Conservation (phyloP, 2,113 vertebrate species). For the rat (Rattus norvegicus) region DNA sequence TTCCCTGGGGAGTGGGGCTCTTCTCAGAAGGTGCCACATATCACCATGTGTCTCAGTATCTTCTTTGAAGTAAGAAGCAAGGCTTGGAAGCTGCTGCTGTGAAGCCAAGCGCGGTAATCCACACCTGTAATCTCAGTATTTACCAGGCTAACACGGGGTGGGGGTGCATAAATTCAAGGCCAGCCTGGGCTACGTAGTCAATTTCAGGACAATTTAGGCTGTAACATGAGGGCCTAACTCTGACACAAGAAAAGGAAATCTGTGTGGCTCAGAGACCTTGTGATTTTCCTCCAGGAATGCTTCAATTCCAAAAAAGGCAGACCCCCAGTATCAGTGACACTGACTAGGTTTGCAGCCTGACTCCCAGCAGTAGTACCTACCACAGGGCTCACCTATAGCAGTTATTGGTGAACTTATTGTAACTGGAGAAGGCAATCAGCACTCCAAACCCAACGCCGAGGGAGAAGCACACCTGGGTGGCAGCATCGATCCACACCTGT, state of each 20-base stretch:
- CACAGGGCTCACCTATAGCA: slow-evolving; percentile 95
- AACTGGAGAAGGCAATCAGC: slow-evolving; percentile 98
- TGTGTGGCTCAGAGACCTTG: background rate
- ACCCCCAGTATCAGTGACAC: rapidly evolving
- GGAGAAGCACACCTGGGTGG: slow-evolving; percentile 99
- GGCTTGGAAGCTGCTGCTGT: background rate
- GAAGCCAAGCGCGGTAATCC: background rate
- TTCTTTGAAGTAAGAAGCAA: background rate
- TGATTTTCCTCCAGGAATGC: background rate
- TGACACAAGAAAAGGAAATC: background rate
- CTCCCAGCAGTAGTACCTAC: rapidly evolving
- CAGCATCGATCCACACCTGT: slow-evolving; percentile 99
- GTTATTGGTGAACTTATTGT: slow-evolving; percentile 99
- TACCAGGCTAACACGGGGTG: background rate
- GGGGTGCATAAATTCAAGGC: background rate
- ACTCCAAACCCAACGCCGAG: slow-evolving; percentile 98
- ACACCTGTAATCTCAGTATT: background rate
- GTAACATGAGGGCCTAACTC: background rate
- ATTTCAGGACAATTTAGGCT: background rate
- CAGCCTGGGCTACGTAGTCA: background rate
- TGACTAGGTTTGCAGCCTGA: too few relatives aligned
- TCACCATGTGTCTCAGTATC: rapidly evolving
- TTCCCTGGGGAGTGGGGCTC: background rate
- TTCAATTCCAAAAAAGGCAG: background rate
- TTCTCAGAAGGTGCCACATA: background rate